Base-by-base conservation (phyloP, 2,113 vertebrate genomes). In the Uria lomvia region DNA sequence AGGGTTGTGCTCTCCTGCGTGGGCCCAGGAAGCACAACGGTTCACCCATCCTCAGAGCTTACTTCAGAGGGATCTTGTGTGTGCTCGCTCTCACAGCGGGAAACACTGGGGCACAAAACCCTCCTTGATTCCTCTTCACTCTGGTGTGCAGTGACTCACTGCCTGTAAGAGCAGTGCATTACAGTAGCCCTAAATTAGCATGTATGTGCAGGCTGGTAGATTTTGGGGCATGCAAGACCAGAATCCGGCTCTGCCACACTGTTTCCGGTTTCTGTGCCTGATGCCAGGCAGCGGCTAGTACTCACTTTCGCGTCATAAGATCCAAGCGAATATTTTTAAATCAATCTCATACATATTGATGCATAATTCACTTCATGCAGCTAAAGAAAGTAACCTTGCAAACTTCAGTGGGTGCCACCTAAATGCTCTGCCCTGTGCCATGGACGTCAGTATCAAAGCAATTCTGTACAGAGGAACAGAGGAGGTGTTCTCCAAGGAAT, bases 71-170 rank as follows among this genome's bases (percentile, higher is more conserved):
- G 24, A 26, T 32, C 34, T 45, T 27, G 5, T 9, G 21, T 11
- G 14, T 43, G 30, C 45, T 70, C 2, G 2, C 29, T 52, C n/a
- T 27, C 58, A 30, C 43, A 65, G 66, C 0, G 0, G 30, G 52
- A 85, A 90, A 92, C 30, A 68, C 2, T 3, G 5, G 43, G 43
- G n/a, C 43, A 72, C 40, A 42, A 52, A 90, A 19, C 12, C 15
- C 27, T 45, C 15, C n/a, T 63, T 15, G 9, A 5, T 24, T 56
- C 75, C 75, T 83, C 58, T 40, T 38, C 38, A 12, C 38, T 18
- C 19, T 29, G 11, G 22, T 22, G 29, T 22, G 14, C 47, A 4
- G 15, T 89, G 82, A 94, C 90, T 93, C 78, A 79, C 29, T 62
- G 55, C n/a, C 50, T 71, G 13, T 66, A 80, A 70, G 29, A 74